phyloP scores from a whole-genome alignment of 64 coral and sea anemone species.

The Actinia equina region DNA sequence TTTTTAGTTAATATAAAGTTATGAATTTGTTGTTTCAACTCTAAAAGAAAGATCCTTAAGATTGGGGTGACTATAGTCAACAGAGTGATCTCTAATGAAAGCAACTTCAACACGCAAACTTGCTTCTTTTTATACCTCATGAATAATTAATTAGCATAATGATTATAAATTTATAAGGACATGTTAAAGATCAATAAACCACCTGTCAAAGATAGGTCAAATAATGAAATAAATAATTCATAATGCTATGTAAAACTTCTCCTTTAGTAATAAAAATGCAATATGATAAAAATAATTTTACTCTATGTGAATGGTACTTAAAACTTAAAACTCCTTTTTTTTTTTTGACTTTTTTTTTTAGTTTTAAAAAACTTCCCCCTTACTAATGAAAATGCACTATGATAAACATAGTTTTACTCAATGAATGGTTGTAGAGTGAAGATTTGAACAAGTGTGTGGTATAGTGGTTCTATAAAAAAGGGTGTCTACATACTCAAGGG shows the following conservation, averaged over 20 bases:
- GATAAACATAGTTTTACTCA: background rate
- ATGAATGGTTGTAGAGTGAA: background rate
- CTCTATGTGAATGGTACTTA: background rate
- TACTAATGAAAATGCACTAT: background rate
- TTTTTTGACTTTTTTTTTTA: too few species aligned
- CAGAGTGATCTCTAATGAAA: background rate
- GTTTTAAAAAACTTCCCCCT: background rate
- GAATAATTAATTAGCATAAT: slow-evolving; percentile 31
- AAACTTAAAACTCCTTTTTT: too few species aligned
- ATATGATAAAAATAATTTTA: too few species aligned
- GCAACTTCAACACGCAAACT: background rate
- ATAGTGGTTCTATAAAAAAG: too few species aligned
- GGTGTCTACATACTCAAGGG: too few species aligned
- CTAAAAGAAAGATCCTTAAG: background rate
- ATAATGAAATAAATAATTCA: background rate
- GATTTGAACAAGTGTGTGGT: too few species aligned
- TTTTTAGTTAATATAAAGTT: background rate
- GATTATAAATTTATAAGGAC: background rate
- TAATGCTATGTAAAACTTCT: background rate
- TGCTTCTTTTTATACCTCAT: slow-evolving; percentile 55
- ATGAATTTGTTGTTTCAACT: background rate
- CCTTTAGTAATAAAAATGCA: background rate
- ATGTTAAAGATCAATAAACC: background rate
- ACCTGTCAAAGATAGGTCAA: background rate
- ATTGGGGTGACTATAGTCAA: background rate